Evolutionary conservation across 2,113 vertebrate species (phyloP).

Genomic region (Percopsis transmontana): DNA sequence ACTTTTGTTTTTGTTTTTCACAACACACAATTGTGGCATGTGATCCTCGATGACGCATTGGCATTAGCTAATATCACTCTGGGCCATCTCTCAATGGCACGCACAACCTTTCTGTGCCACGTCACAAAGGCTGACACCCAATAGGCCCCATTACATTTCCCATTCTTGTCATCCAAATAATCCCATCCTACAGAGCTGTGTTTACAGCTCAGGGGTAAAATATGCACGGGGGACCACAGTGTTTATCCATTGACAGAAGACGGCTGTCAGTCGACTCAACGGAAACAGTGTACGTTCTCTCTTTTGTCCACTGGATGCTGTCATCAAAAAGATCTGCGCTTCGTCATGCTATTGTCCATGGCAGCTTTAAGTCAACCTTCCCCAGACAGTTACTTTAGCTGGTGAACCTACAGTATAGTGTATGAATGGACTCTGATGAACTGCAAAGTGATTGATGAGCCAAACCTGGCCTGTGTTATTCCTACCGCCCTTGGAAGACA

Average conservation of each 20-base stretch:
- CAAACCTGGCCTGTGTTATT: conserved; percentile 10
- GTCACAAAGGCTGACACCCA: conserved; percentile 45
- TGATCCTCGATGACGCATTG: conserved; percentile 27
- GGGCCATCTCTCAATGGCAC: conserved; percentile 17
- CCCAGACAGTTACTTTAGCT: conserved; percentile 15
- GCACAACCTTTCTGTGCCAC: conserved; percentile 21
- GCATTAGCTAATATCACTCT: conserved; percentile 34
- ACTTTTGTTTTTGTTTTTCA: neutral
- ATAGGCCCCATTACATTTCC: conserved; percentile 43
- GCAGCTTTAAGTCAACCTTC: conserved; percentile 27
- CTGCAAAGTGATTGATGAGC: conserved; percentile 6
- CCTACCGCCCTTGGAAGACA: conserved; percentile 24
- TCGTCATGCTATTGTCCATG: conserved; percentile 29
- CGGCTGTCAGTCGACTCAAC: conserved; percentile 34
- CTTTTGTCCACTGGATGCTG: conserved; percentile 14
- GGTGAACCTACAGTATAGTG: neutral
- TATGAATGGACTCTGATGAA: conserved; percentile 28
- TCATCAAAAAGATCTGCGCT: conserved; percentile 32
- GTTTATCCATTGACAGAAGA: conserved; percentile 32
- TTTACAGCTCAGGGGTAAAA: conserved; percentile 52
- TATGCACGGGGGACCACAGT: conserved; percentile 17
- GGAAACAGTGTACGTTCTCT: conserved; percentile 22
- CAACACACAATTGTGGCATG: conserved; percentile 13
- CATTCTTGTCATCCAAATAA: conserved; percentile 31
- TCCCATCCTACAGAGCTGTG: conserved; percentile 51